Evolutionary conservation across 2,888 invertebrate species (phyloP).

Genomic region (Alloplasta piceator): DNA sequence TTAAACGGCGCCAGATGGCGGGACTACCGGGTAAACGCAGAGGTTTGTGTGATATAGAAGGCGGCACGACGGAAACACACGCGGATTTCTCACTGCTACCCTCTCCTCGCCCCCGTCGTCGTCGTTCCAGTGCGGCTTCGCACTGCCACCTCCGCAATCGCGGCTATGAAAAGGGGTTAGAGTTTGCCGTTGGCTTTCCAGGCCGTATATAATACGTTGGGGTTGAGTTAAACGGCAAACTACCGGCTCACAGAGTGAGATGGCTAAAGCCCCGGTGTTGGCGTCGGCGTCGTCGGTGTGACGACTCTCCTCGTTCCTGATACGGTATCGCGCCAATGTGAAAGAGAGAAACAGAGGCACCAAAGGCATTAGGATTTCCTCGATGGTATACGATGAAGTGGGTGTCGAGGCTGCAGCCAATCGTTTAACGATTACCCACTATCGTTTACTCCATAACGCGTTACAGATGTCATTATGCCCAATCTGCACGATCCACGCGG

Average conservation of each 20-base stretch:
- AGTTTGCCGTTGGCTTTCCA: slow-evolving; percentile 32
- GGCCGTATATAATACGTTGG: slow-evolving; percentile 51
- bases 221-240: slow-evolving; percentile 74
- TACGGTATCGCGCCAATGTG: slow-evolving; percentile 43
- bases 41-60: slow-evolving; percentile 51
- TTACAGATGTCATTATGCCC: slow-evolving; percentile 79
- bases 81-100: slow-evolving; percentile 18
- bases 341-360: slow-evolving; percentile 60
- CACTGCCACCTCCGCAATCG: slow-evolving; percentile 50
- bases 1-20: slow-evolving; percentile 83
- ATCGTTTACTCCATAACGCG: slow-evolving; percentile 80
- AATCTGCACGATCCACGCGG: slow-evolving; percentile 69
- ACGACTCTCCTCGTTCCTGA: slow-evolving; percentile 16
- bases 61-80: slow-evolving; percentile 62
- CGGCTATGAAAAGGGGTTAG: slow-evolving; percentile 50
- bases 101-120: slow-evolving; percentile 26
- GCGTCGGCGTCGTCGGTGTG: slow-evolving; percentile 47
- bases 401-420: slow-evolving; percentile 78
- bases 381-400: slow-evolving; percentile 61
- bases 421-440: slow-evolving; percentile 82
- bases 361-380: slow-evolving; percentile 50
- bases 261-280: slow-evolving; percentile 50
- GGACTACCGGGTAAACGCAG: slow-evolving; percentile 51
- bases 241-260: slow-evolving; percentile 66
- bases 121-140: slow-evolving; percentile 12